Conservation (phyloP, 2,888 invertebrate genomes). For the Rhabditoides inermis region DNA sequence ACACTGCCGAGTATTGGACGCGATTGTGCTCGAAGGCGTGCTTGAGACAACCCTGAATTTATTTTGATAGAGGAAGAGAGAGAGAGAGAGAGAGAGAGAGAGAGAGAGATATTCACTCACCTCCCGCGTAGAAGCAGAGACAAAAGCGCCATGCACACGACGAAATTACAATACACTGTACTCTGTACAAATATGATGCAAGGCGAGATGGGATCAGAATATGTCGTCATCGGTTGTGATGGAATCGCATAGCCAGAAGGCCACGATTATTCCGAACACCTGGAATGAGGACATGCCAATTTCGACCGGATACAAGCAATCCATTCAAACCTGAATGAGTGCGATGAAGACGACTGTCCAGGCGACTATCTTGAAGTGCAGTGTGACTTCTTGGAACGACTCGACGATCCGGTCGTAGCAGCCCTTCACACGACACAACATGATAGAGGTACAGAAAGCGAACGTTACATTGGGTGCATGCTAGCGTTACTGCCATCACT, state of each 20-base stretch:
- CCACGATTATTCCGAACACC: slow-evolving; percentile 50
- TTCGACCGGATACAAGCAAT: slow-evolving; percentile 6
- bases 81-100: too few species aligned
- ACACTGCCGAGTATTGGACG: slow-evolving; percentile 28
- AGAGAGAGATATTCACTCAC: too few species aligned
- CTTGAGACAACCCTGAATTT: slow-evolving; percentile 38
- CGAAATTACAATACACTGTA: background rate
- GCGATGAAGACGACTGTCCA: slow-evolving; percentile 49
- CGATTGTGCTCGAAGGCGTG: slow-evolving; percentile 20
- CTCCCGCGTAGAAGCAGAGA: too few species aligned
- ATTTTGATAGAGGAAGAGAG: too few species aligned
- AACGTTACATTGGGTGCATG: too few species aligned
- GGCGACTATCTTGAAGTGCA: slow-evolving; percentile 49
- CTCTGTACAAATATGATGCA: too few species aligned
- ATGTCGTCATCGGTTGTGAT: slow-evolving; percentile 43
- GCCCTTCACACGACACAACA: slow-evolving; percentile 28
- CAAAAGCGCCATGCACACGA: slow-evolving; percentile 7
- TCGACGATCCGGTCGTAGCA: slow-evolving; percentile 46
- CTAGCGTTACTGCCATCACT: too few species aligned
- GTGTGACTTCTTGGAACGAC: slow-evolving; percentile 43
- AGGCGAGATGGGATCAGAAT: slow-evolving; percentile 17
- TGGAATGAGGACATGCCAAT: slow-evolving; percentile 8
- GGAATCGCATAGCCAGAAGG: slow-evolving; percentile 50
- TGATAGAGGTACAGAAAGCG: too few species aligned
- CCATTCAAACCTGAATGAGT: slow-evolving; percentile 36